Evolutionary conservation across 2,888 invertebrate species (phyloP), one percentile per base, ranked within the genome.

Genomic region (Thyatira batis): DNA sequence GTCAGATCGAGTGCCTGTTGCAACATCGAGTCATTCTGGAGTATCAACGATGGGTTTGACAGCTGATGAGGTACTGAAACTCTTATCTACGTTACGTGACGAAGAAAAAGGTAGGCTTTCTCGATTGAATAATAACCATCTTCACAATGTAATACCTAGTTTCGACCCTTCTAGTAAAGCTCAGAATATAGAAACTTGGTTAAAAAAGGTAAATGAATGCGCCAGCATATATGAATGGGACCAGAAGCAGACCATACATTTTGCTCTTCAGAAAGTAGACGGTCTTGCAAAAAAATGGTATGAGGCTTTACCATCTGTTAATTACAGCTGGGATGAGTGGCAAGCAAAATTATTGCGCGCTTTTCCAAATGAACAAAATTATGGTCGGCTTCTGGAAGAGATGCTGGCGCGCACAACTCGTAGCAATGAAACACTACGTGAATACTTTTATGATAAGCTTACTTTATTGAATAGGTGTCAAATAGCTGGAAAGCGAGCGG

Each of bases 241-340:
- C 10, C 53, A 62, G 17, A 61, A 51, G 44, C 61, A 64, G 17
- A 61, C 52, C 20, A 51, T 58, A 2, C 63, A 67, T 50, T 69
- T 58, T 49, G 53, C 69, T 23, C 25, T 64, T 1, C 58, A 62
- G 33, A 66, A 65, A 20, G 23, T 71, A 10, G 25, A 13, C 11
- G 67, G 64, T 2, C 30, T 60, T 11, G 71, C 68, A 4, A 63
- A 64, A 27, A 62, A 27, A 21, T 71, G 68, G 68, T 66, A 54
- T 13, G 60, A 68, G 39, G 51, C 56, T 25, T 53, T 62, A 17
- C 60, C 64, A 1, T 51, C 56, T 0, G 52, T 65, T 1, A 21
- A 59, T n/a, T 64, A 48, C 51, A 53, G 58, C 11, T 71, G 71
- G 66, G 23, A 33, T 6, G 58, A 66, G 6, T 71, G 67, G 66